These are phyloP conservation scores for Cordilura impudica DNA, from an alignment of 2,888 invertebrate genomes.

Conservation along the genomic window DNA sequence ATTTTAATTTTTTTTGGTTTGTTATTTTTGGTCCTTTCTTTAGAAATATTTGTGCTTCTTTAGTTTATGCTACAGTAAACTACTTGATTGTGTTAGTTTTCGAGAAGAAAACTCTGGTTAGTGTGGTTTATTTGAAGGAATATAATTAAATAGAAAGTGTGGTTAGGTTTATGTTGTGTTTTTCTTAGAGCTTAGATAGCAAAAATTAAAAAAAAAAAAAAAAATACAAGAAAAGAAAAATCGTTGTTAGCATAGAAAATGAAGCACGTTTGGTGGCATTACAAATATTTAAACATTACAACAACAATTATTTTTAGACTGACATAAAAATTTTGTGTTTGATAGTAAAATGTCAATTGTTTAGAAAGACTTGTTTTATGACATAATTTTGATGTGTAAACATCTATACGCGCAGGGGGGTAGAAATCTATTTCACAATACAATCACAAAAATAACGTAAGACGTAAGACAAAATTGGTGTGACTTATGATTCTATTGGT, in stretches of 20 bases:
- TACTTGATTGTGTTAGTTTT: background rate
- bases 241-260: conserved; percentile 37
- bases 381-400: too few species aligned
- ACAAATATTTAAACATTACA: background rate
- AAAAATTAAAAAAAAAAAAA: conserved; percentile 1
- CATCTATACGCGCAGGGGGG: too few species aligned
- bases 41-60: background rate
- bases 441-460: too few species aligned
- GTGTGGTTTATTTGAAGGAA: conserved; percentile 56
- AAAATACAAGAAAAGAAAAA: background rate
- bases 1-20: background rate
- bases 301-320: too few species aligned
- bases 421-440: too few species aligned
- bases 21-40: background rate
- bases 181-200: conserved; percentile 50
- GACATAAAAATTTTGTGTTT: too few species aligned
- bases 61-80: background rate
- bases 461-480: too few species aligned
- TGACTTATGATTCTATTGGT: too few species aligned
- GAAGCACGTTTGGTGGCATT: conserved; percentile 10
- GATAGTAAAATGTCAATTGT: too few species aligned
- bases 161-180: conserved; percentile 44
- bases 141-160: conserved; percentile 60
- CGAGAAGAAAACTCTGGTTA: conserved; percentile 41
- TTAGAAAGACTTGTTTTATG: too few species aligned